Evolutionary conservation across 1,140 invertebrate genomes (phyloP).

Genomic region (Cyrtorhinus lividipennis): DNA sequence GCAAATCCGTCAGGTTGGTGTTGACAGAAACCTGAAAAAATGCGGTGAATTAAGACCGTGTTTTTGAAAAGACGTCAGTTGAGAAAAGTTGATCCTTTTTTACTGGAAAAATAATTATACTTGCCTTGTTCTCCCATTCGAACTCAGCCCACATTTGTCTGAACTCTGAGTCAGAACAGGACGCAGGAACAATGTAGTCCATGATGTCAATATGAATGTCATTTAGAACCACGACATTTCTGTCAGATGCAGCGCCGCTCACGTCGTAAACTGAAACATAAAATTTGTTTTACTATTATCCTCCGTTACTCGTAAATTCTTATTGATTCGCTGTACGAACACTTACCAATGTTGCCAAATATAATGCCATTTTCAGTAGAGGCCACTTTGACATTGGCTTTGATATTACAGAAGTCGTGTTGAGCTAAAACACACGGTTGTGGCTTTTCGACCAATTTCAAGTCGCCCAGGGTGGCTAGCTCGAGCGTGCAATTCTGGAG

Average conservation of each 20-base stretch:
- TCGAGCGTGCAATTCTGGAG: conserved; percentile 96
- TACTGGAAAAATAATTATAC: neutral
- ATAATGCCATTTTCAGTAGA: conserved; percentile 99
- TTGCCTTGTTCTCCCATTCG: conserved; percentile 99
- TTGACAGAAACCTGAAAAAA: conserved; percentile 87
- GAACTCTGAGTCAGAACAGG: conserved; percentile 90
- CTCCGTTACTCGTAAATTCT: no score
- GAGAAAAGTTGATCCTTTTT: no score
- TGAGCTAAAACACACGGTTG: conserved; percentile 88
- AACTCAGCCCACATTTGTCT: conserved; percentile 99
- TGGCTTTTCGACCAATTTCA: conserved; percentile 96
- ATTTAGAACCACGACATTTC: conserved; percentile 95
- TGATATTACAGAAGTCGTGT: conserved; percentile 94
- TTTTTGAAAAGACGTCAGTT: no score
- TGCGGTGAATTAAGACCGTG: no score
- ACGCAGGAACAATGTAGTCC: conserved; percentile 98
- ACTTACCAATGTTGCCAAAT: conserved; percentile 84
- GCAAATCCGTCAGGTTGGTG: conserved; percentile 82
- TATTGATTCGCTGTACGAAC: neutral
- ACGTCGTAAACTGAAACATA: conserved; percentile 83
- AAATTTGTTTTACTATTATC: conserved; percentile 16
- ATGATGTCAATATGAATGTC: conserved; percentile 99
- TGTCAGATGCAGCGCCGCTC: conserved; percentile 77
- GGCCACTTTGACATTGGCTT: conserved; percentile 87
- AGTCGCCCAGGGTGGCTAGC: conserved; percentile 90